phyloP scores from a whole-genome alignment of 2,113 vertebrate species.

The Epinephelus cyanopodus region DNA sequence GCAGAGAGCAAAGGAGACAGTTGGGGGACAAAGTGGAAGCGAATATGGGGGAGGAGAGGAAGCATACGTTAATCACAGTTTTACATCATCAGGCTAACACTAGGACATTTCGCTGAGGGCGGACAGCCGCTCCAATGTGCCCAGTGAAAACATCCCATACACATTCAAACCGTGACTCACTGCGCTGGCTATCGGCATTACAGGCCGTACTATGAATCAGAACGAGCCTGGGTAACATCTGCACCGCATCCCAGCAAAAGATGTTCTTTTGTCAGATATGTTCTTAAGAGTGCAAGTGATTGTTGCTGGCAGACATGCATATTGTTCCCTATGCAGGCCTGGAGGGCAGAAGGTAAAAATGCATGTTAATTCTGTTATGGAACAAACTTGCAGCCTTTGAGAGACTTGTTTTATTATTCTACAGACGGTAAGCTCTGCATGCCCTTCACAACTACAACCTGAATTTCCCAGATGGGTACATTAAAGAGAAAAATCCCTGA shows the following conservation, averaged over 20 bases:
- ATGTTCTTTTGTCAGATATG: conserved; percentile 65
- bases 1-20: conserved; percentile 56
- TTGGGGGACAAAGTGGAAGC: conserved; percentile 53
- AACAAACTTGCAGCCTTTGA: conserved; percentile 33
- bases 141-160: conserved; percentile 60
- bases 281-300: conserved; percentile 61
- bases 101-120: conserved; percentile 71
- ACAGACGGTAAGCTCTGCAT: conserved; percentile 21
- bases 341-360: conserved; percentile 57
- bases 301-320: conserved; percentile 58
- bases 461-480: conserved; percentile 18
- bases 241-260: conserved; percentile 47
- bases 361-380: conserved; percentile 54
- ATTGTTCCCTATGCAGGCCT: conserved; percentile 33
- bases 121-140: conserved; percentile 39
- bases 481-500: conserved; percentile 24
- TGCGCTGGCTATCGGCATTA: conserved; percentile 54
- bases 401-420: conserved; percentile 34
- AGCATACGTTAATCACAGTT: conserved; percentile 76
- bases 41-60: conserved; percentile 34
- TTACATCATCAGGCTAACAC: conserved; percentile 72
- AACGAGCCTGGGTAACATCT: conserved; percentile 64
- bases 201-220: conserved; percentile 62
- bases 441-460: conserved; percentile 22
- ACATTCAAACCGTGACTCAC: conserved; percentile 70